A percentile compares a stretch with the other conserved stretches of the same genome.
Evolutionary conservation across 2,797 vertebrate species (phyloP).

Genomic region (Coilia nasus): DNA sequence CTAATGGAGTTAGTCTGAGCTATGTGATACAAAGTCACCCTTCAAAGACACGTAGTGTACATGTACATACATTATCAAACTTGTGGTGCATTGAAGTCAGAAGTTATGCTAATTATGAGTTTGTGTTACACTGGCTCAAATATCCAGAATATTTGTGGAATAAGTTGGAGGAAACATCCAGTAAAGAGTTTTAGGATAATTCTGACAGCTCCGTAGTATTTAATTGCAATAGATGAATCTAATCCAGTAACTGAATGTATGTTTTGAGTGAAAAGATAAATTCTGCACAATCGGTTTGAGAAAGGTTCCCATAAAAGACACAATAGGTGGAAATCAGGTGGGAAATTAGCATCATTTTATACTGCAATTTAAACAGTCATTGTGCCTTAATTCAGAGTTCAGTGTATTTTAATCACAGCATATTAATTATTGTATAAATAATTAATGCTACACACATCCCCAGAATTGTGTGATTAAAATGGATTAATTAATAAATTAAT

Average conservation of each 20-base stretch:
- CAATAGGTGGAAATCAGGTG: slow-evolving; percentile 17
- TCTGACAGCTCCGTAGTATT: not conserved
- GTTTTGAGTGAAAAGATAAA: not conserved
- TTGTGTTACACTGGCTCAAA: not conserved
- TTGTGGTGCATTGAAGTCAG: not conserved
- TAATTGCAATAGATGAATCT: not conserved
- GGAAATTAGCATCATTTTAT: not conserved
- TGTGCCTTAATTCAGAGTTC: slow-evolving; percentile 51
- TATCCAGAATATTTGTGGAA: not conserved
- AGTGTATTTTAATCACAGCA: slow-evolving; percentile 54
- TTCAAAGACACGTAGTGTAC: not conserved
- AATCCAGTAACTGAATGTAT: not conserved
- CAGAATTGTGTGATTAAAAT: slow-evolving; percentile 56
- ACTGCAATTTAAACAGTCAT: not conserved
- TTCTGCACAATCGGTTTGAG: not conserved
- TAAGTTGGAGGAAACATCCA: not conserved
- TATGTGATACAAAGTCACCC: not conserved
- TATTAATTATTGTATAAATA: slow-evolving; percentile 58
- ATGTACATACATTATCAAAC: not conserved
- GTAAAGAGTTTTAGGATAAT: not conserved
- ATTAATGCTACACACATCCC: slow-evolving; percentile 50
- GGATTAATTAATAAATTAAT: slow-evolving; percentile 57
- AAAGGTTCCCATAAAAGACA: slow-evolving; percentile 25
- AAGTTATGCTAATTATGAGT: not conserved
- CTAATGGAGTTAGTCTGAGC: not conserved